Percentiles rank a stretch among this genome's conserved stretches.
phyloP scores from a whole-genome alignment of 2,797 vertebrate genomes.

The Hyperoplus lanceolatus region DNA sequence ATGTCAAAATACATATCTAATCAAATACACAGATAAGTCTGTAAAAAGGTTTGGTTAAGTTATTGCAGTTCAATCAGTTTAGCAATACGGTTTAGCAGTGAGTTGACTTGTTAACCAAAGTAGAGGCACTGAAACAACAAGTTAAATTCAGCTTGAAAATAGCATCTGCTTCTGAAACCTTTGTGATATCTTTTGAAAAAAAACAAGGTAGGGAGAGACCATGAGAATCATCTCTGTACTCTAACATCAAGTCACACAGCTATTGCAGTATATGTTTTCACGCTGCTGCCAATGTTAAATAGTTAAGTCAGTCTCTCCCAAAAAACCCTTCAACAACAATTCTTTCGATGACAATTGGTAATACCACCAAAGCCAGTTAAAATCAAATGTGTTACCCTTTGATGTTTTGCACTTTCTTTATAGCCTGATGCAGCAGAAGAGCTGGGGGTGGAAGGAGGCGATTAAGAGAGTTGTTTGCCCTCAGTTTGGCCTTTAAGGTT shows the following conservation, averaged over 20 bases:
- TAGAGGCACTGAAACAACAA: not conserved
- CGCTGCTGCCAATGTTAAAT: too few relatives aligned
- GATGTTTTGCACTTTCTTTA: not conserved
- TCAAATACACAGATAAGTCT: not conserved
- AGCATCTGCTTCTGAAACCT: not conserved
- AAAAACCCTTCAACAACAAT: not conserved
- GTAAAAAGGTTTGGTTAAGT: not conserved
- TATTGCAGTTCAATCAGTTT: not conserved
- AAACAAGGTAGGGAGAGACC: not conserved
- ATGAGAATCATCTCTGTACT: not conserved
- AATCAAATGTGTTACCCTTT: too few relatives aligned
- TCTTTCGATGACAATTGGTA: not conserved
- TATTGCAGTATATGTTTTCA: not conserved
- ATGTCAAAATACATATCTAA: not conserved
- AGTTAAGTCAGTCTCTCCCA: not conserved
- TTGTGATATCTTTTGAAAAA: not conserved
- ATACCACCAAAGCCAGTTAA: not conserved
- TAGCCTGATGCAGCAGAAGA: not conserved
- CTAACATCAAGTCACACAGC: not conserved
- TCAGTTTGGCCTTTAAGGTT: slow-evolving; percentile 1
- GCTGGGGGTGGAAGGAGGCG: not conserved
- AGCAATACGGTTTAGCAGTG: not conserved
- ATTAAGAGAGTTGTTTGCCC: not conserved
- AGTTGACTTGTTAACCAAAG: slow-evolving; percentile 6
- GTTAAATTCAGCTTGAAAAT: not conserved